phyloP scores from a whole-genome alignment of 2,113 vertebrate species.

The Tetrao urogallus region DNA sequence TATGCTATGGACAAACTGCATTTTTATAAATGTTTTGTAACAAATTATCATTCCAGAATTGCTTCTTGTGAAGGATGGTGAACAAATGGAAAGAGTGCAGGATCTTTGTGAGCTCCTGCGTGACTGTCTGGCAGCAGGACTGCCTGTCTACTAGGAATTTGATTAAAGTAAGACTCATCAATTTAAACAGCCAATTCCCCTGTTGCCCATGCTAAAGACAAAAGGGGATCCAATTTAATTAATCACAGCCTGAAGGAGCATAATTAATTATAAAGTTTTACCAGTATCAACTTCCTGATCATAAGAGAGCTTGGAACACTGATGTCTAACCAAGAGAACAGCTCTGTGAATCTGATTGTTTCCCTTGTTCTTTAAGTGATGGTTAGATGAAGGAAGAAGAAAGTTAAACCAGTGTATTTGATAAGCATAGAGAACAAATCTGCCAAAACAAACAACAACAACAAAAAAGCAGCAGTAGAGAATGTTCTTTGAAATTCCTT shows the following conservation, averaged over 20 bases:
- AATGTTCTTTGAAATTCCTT: not conserved
- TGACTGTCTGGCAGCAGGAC: conserved; percentile 48
- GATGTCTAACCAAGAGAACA: conserved; percentile 36
- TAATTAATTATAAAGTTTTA: conserved; percentile 72
- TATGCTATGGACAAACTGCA: not conserved
- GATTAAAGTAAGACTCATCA: conserved; percentile 59
- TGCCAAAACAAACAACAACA: not conserved
- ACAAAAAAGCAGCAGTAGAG: not conserved
- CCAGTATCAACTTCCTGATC: conserved; percentile 32
- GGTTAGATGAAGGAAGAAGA: not conserved
- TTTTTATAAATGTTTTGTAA: conserved; percentile 29
- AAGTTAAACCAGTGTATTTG: not conserved
- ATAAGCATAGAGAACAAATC: not conserved
- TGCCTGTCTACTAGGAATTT: conserved; percentile 57
- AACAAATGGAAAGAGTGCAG: conserved; percentile 37
- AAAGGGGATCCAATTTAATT: conserved; percentile 74
- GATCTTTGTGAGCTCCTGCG: conserved; percentile 27
- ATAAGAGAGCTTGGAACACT: conserved; percentile 41
- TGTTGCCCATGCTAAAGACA: conserved; percentile 53
- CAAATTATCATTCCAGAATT: not conserved
- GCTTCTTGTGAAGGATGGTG: not conserved
- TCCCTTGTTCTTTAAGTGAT: conserved; percentile 60
- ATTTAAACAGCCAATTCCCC: conserved; percentile 22
- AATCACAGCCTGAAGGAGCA: conserved; percentile 62
- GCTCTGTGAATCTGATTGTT: conserved; percentile 38